Base-by-base conservation (phyloP, 2,113 vertebrate species). In the Dasypus novemcinctus region DNA sequence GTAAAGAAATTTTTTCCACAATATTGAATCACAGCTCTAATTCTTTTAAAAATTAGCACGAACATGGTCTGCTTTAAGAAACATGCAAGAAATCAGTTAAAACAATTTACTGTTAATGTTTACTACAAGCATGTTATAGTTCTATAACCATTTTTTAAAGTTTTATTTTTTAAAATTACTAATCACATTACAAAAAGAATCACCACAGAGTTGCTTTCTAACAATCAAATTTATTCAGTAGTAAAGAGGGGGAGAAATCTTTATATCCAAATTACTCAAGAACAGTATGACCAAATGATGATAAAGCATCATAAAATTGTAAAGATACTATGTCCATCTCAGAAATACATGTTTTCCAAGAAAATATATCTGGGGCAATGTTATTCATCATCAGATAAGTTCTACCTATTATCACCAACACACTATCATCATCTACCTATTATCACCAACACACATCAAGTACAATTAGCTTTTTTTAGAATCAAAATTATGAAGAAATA, bases 401-500 rank as follows among this genome's bases (percentile, higher is more conserved):
- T 72, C 43, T 31, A n/a, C 54, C 11, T 41, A 33, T 63, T 63
- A 78, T 13, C 72, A 90, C 4, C 68, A 85, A 85, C 14, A 17
- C 38, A 64, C 27, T n/a, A 66, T 69, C 36, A 81, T 23, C 29
- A 82, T 85, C 25, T 31, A n/a, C 54, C 11, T 41, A 33, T 63
- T 63, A 78, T 13, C 72, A 90, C 4, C 68, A 85, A 85, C 14
- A 17, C 38, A 64, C 27, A 66, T 69, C 46, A 93, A 64, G 80
- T 46, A 84, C n/a, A 82, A 17, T 72, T 41, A 46, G 33, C 46
- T 93, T 66, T 66, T 85, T 36, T 38, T 2, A 33, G 6, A 81
- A 85, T 86, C 21, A 95, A 64, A 93, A 89, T 86, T 89, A n/a
- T 49, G 9, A 93, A 66, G 52, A 96, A 88, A 66, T 10, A 84